These are phyloP conservation scores for Acanthochromis polyacanthus DNA, from an alignment of 2,113 vertebrate genomes.

Conservation along the genomic window DNA sequence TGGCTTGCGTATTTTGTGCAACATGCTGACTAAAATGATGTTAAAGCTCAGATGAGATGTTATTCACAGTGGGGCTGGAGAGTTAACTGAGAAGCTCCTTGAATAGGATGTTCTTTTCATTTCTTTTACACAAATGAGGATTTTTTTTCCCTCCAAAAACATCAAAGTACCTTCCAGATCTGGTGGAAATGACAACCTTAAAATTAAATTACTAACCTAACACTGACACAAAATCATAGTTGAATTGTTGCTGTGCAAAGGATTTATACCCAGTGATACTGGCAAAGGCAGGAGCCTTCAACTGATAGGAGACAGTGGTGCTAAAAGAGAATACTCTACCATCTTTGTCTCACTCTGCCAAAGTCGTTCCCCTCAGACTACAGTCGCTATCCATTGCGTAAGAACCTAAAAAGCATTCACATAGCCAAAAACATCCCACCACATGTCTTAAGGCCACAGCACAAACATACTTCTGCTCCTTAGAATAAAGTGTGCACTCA, in stretches of 20 bases:
- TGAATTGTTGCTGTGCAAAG: conserved; percentile 10
- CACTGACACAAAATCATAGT: conserved; percentile 11
- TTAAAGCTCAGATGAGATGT: too few species aligned
- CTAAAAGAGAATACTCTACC: conserved; percentile 38
- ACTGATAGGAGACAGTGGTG: conserved; percentile 44
- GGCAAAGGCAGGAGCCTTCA: conserved; percentile 18
- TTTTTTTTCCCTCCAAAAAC: background rate
- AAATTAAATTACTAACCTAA: conserved; percentile 18
- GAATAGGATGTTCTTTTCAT: too few species aligned
- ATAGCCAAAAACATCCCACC: conserved; percentile 37
- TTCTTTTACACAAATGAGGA: too few species aligned
- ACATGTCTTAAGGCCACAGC: conserved; percentile 39
- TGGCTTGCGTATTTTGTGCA: too few species aligned
- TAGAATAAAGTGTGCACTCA: conserved; percentile 24
- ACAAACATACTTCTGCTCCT: conserved; percentile 11
- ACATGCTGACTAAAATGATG: too few species aligned
- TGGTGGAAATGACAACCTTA: conserved; percentile 16
- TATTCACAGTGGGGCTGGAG: too few species aligned
- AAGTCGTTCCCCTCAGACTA: conserved; percentile 55
- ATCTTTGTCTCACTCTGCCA: conserved; percentile 46
- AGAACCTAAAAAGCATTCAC: conserved; percentile 48
- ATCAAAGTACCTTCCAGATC: background rate
- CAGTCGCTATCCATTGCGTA: conserved; percentile 58
- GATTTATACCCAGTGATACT: conserved; percentile 39
- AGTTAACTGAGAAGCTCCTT: too few species aligned